Conservation (phyloP, 2,888 invertebrate genomes). For the Dryadula phaetusa region DNA sequence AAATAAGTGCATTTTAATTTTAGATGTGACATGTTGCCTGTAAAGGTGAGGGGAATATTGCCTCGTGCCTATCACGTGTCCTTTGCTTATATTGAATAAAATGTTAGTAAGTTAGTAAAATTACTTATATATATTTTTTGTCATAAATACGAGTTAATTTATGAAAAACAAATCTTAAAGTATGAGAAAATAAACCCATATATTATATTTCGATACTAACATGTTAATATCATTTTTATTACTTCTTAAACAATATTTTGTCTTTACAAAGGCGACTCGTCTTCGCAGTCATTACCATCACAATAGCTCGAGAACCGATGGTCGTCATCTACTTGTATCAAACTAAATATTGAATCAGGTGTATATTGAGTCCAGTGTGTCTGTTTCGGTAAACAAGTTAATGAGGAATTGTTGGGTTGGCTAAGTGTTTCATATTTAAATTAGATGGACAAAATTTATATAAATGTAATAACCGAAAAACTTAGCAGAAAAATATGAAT, state of each 20-base stretch:
- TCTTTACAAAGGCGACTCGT: constrained; percentile 53
- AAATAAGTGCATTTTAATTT: constrained; percentile 83
- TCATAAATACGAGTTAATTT: no score
- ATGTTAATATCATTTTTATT: constrained; percentile 44
- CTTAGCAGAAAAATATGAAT: background rate
- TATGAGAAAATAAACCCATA: no score
- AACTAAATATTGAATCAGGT: constrained; percentile 82
- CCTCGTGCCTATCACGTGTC: constrained; percentile 78
- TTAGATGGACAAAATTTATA: constrained; percentile 49
- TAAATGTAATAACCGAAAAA: background rate
- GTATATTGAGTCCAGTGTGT: constrained; percentile 75
- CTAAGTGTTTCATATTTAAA: constrained; percentile 59
- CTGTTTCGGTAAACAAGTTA: constrained; percentile 75
- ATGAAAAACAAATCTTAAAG: no score
- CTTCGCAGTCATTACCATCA: constrained; percentile 75
- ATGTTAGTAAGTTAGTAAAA: constrained; percentile 62
- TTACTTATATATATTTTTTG: background rate
- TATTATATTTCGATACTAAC: no score
- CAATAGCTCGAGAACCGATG: constrained; percentile 74
- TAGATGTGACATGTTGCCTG: constrained; percentile 74
- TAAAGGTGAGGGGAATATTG: constrained; percentile 77
- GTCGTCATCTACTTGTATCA: constrained; percentile 78
- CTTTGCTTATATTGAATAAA: constrained; percentile 58
- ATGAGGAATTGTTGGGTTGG: constrained; percentile 75
- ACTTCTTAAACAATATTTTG: constrained; percentile 40